A percentile compares a stretch with the other conserved stretches of the same genome.
These are phyloP conservation scores for Linepithema humile DNA, from an alignment of 1,140 invertebrate species.

Conservation along the genomic window DNA sequence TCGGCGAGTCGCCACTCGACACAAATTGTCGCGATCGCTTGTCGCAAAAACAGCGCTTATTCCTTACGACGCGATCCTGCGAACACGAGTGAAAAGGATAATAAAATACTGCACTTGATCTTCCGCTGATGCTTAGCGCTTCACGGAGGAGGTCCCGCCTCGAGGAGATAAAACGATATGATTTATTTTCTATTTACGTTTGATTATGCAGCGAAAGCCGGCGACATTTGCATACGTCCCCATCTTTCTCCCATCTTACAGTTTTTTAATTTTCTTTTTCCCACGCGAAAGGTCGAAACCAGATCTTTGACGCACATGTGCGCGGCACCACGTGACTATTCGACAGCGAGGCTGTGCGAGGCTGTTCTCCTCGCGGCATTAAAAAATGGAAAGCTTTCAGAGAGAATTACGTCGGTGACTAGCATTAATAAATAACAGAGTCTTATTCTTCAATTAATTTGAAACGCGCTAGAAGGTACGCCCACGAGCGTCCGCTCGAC, in stretches of 20 bases:
- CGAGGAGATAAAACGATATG: background rate
- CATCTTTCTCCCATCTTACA: background rate
- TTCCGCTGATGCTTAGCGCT: background rate
- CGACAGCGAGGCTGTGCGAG: background rate
- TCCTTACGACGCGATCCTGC: too few relatives aligned
- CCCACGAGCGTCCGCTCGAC: background rate
- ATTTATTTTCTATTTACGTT: slow-evolving; percentile 16
- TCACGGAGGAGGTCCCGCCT: too few relatives aligned
- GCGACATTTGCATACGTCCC: background rate
- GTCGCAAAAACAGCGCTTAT: too few relatives aligned
- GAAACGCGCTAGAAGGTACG: background rate
- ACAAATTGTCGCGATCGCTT: too few relatives aligned
- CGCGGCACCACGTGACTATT: background rate
- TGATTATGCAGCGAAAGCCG: background rate
- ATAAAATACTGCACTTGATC: background rate
- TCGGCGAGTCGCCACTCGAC: too few relatives aligned
- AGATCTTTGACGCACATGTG: background rate
- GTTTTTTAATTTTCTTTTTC: background rate
- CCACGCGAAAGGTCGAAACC: background rate
- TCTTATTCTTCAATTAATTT: background rate
- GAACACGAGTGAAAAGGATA: background rate
- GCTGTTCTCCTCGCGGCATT: background rate
- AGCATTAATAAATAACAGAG: background rate
- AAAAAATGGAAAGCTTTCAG: background rate
- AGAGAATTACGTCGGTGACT: background rate